Evolutionary conservation across 2,113 vertebrate species (phyloP), one percentile per base, ranked within the genome.

Genomic region (Mormyrus iriodes): DNA sequence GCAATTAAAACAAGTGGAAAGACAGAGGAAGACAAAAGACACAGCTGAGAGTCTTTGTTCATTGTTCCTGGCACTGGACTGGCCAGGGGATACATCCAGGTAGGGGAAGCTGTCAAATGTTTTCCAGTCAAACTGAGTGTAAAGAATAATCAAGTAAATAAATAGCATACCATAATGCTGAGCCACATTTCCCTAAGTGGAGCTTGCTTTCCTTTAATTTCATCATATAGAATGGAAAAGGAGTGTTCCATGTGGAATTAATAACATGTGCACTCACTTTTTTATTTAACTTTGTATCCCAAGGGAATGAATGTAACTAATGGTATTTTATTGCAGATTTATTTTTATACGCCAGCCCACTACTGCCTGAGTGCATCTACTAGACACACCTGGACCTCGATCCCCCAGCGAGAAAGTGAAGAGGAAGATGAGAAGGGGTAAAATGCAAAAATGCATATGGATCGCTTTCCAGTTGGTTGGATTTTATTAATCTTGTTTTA

Each of bases 21-120:
- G 31, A 31, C 15, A 51, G 58, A 53, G 58, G n/a, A 90, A 19
- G 49, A 65, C 85, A 55, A 83, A 58, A 86, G 51, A 53, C 85
- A 88, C 31, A 52, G 61, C 76, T 82, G 87, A 86, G 90, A 87
- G 83, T 84, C 46, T 46, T 27, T 48, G 42, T 73, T 73, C 87
- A 73, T n/a, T 88, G 21, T 73, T 73, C 39, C 10, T 73, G 61
- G 61, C 46, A 0, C 55, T 6, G 61, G 53, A 44, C 87, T 49
- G 58, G 44, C 61, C 44, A 2, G 42, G 15, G n/a, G 87, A 88
- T 31, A n/a, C 5, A 6, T 48, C 31, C 86, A 39, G 87, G 44
- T 19, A 39, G 44, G 61, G 55, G 44, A 24, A 49, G 44, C 58
- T 48, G n/a, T 35, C 61, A 58, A 24, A 42, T 10, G 13, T 51